phyloP scores from a whole-genome alignment of 2,888 invertebrate genomes.

The Tupiocoris notatus region DNA sequence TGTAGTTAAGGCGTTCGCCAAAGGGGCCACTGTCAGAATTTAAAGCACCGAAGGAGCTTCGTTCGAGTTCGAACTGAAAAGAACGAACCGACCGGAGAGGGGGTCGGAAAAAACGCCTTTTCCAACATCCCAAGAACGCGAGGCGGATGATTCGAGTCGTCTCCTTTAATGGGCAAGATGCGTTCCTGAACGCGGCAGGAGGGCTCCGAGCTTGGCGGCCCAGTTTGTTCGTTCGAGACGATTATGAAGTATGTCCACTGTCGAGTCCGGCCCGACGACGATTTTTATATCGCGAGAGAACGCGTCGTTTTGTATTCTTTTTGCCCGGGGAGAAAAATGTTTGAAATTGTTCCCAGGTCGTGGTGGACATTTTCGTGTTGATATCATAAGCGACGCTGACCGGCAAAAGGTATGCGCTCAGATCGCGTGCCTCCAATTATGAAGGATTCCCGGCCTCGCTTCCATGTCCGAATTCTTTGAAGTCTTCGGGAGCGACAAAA shows the following conservation, averaged over 20 bases:
- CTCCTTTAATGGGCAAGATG: slow-evolving; percentile 35
- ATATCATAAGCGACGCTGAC: not conserved
- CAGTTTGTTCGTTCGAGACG: slow-evolving; percentile 1
- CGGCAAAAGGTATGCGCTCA: not conserved
- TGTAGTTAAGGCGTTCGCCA: slow-evolving; percentile 35
- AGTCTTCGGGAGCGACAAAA: slow-evolving; percentile 18
- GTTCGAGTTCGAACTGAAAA: not conserved
- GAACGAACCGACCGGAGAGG: not conserved
- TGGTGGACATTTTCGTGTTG: not conserved
- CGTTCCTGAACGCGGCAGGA: slow-evolving; percentile 25
- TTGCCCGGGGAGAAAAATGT: not conserved
- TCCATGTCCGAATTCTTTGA: slow-evolving; percentile 36
- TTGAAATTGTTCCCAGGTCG: not conserved
- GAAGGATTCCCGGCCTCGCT: slow-evolving; percentile 25
- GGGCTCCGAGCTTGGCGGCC: slow-evolving; percentile 5
- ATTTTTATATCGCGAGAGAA: not conserved
- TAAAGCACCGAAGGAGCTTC: slow-evolving; percentile 33
- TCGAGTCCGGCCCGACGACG: not conserved
- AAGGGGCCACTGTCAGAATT: slow-evolving; percentile 36
- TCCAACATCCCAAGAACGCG: slow-evolving; percentile 38
- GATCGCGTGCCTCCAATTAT: slow-evolving; percentile 41
- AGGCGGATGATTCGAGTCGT: slow-evolving; percentile 37
- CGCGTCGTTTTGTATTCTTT: not conserved
- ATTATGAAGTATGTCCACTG: slow-evolving; percentile 24
- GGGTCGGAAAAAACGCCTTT: slow-evolving; percentile 10